Conservation (phyloP, 2,797 vertebrate species). For the Gallinago solitaria region DNA sequence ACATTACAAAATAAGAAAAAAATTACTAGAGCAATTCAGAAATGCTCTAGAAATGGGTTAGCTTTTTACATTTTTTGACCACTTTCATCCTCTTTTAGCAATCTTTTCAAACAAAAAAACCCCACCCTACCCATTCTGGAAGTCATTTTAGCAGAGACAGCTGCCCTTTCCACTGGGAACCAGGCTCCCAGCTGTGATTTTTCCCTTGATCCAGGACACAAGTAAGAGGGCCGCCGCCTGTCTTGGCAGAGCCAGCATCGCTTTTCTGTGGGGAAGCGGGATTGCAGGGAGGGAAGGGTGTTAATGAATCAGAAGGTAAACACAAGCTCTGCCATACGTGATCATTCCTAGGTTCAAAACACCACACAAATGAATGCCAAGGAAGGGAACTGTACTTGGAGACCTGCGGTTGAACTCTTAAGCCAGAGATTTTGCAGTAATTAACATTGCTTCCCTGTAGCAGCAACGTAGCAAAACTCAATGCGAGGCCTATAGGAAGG, state of each 20-base stretch:
- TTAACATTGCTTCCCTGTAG: not conserved
- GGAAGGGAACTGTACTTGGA: not conserved
- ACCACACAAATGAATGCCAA: not conserved
- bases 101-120: not conserved
- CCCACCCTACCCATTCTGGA: not conserved
- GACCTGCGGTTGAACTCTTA: not conserved
- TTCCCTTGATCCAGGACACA: not conserved
- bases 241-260: not conserved
- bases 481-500: not conserved
- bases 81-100: not conserved
- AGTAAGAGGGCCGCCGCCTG: not conserved
- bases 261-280: not conserved
- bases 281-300: not conserved
- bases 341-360: not conserved
- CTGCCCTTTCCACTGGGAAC: not conserved
- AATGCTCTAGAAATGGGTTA: not conserved
- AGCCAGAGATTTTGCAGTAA: constrained; percentile 2
- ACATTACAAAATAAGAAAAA: not conserved
- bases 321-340: not conserved
- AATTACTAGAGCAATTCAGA: not conserved
- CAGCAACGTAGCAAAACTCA: not conserved
- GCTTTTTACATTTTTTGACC: not conserved
- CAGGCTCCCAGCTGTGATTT: not conserved
- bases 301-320: not conserved
- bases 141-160: not conserved